Percentiles rank a stretch among this genome's conserved stretches.
Evolutionary conservation across 2,797 vertebrate genomes (phyloP).

Genomic region (Dendrocincla tyrannina): DNA sequence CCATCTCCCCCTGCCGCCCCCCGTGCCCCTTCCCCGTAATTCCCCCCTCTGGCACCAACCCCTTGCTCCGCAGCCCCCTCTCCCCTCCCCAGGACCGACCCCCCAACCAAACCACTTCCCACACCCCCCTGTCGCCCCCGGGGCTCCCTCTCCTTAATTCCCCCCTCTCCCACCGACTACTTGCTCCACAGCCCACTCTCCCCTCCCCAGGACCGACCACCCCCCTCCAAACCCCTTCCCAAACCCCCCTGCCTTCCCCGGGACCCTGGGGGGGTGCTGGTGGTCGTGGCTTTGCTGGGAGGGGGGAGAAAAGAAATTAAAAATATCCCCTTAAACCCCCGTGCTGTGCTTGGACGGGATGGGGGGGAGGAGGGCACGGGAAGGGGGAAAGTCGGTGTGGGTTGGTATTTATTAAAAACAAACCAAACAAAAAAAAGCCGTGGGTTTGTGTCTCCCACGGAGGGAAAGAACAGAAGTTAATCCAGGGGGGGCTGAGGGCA

Average conservation of each 20-base stretch:
- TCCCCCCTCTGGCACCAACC: no score
- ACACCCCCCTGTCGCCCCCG: no score
- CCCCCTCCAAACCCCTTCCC: neutral
- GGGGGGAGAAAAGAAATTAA: fast-evolving
- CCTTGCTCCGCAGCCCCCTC: no score
- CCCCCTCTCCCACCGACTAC: no score
- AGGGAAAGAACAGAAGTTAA: neutral
- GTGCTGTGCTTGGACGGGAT: neutral
- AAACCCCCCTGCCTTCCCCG: neutral
- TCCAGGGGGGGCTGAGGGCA: no score
- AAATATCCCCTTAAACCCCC: neutral
- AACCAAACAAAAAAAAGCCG: neutral
- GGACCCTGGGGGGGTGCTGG: neutral
- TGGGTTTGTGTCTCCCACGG: neutral
- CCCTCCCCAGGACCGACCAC: neutral
- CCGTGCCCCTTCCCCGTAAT: no score
- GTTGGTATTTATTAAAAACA: neutral
- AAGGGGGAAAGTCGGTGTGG: neutral
- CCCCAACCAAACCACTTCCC: no score
- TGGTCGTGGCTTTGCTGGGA: neutral
- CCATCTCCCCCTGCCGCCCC: no score
- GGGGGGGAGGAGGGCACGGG: no score
- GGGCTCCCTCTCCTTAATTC: no score
- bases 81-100: no score
- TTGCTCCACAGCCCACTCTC: neutral